Evolutionary conservation across 2,797 vertebrate species (phyloP), one percentile per base, ranked within the genome.

Genomic region (Podarcis lilfordi): DNA sequence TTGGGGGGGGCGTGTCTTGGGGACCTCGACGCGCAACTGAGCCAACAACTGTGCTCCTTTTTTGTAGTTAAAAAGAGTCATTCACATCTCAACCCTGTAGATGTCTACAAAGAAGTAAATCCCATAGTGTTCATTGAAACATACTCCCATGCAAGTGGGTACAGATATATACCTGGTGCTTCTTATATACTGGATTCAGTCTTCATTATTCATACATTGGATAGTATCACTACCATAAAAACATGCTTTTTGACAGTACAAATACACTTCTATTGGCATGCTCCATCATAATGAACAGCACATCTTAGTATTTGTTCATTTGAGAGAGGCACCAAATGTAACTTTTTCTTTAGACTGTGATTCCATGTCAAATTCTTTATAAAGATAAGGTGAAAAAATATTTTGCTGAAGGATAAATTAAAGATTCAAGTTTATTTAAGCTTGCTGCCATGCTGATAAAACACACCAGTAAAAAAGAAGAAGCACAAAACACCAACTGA

Each of bases 351-450:
- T 64, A 35, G 82, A 77, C 45, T 83, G 55, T 86, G 71, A 69
- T 85, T 85, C 64, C 77, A 89, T 61, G 71, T 13, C 80, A 21
- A 29, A 0, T 0, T 68, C 74, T 43, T 84, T 17, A 55, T 45
- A 94, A 95, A 5, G 8, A 82, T 19, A 85, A 23, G 25, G 76
- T 77, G 92, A 87, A 79, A n/a, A n/a, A 0, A 25, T 77, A 13
- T 80, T 89, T 59, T 23, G 3, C 45, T 8, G 1, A 75, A 89
- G 37, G 3, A 2, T 86, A 88, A 84, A 75, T 93, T 95, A 88
- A 89, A 90, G 93, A 0, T 35, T 93, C 25, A 40, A 2, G 1
- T 4, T 85, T 80, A 0, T 32, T 93, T 23, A 40, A 2, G 1
- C 3, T 85, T 80, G 8, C 8, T 66, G 71, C 43, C 86, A 61